Conservation (phyloP, 1,140 invertebrate species). For the Tribolium madens region DNA sequence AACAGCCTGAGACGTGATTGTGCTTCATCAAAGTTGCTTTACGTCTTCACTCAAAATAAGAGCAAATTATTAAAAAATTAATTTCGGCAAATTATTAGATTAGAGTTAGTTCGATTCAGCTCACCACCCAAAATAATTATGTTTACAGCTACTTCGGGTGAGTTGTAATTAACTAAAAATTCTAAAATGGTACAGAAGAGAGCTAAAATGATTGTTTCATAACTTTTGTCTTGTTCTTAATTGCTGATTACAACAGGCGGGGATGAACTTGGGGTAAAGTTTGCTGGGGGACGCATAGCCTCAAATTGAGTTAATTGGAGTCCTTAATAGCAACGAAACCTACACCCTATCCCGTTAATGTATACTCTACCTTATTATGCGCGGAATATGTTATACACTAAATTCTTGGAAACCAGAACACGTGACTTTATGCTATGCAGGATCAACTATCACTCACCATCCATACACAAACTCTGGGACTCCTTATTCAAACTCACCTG, state of each 20-base stretch:
- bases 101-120: not conserved
- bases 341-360: conserved; percentile 51
- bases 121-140: conserved; percentile 31
- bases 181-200: conserved; percentile 19
- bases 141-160: conserved; percentile 19
- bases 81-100: conserved; percentile 18
- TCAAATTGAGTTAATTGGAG: conserved; percentile 56
- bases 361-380: conserved; percentile 51
- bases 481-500: not conserved
- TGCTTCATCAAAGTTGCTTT: conserved; percentile 22
- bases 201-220: conserved; percentile 34
- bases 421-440: not conserved
- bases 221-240: conserved; percentile 39
- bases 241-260: conserved; percentile 24
- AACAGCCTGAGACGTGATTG: not conserved
- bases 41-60: not conserved
- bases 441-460: conserved; percentile 4
- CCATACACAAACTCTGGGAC: not conserved
- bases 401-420: conserved; percentile 49
- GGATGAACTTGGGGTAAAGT: conserved; percentile 35
- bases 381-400: conserved; percentile 39
- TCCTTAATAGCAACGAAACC: conserved; percentile 54
- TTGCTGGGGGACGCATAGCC: conserved; percentile 42
- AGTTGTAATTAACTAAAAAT: conserved; percentile 39
- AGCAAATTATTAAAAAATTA: conserved; percentile 22